phyloP scores from a whole-genome alignment of 2,113 vertebrate genomes.

The Motacilla tschutschensis region DNA sequence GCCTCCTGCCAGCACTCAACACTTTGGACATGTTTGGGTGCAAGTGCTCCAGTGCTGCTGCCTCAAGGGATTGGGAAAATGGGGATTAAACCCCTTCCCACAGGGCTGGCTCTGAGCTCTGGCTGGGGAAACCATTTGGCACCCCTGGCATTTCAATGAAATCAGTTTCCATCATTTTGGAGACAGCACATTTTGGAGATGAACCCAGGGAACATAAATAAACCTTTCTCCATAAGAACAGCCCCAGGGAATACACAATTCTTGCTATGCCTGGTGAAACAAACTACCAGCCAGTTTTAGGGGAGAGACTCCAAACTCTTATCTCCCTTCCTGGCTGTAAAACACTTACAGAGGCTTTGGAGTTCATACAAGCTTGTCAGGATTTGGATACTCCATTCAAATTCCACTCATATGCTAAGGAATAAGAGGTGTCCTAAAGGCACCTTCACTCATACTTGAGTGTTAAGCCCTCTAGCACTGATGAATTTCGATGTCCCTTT shows the following conservation, averaged over 20 bases:
- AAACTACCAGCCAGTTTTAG: not conserved
- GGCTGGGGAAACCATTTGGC: not conserved
- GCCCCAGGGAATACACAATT: not conserved
- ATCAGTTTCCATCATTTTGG: not conserved
- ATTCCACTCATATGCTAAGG: not conserved
- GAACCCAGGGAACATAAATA: not conserved
- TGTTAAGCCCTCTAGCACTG: not conserved
- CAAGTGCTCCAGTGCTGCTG: not conserved
- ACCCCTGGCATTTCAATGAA: not conserved
- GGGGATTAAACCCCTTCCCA: not conserved
- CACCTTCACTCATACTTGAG: not conserved
- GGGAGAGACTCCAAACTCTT: not conserved
- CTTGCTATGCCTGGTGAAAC: not conserved
- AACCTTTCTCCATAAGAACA: not conserved
- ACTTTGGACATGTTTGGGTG: accelerated
- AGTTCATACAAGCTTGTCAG: not conserved
- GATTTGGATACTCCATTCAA: not conserved
- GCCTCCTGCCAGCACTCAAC: accelerated
- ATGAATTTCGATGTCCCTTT: not conserved
- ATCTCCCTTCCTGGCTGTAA: not conserved
- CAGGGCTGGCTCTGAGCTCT: not conserved
- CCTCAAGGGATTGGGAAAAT: not conserved
- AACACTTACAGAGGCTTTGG: not conserved
- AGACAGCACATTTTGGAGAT: not conserved
- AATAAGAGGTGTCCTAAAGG: not conserved